Conservation (phyloP, 64 coral and sea anemone genomes). For the Montipora efflorescens region DNA sequence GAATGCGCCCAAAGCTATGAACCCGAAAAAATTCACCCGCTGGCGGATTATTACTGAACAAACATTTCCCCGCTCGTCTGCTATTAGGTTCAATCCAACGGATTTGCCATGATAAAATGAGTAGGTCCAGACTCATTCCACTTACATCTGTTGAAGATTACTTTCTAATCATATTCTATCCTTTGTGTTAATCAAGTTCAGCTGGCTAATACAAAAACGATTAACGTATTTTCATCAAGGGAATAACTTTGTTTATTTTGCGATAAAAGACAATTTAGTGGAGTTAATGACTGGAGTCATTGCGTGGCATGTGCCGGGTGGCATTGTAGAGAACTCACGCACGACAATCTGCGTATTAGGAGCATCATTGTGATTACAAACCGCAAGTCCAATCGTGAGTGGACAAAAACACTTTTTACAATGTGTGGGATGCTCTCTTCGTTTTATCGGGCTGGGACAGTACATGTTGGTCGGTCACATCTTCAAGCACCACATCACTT, state of each 20-base stretch:
- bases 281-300: background rate
- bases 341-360: too few species aligned
- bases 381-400: background rate
- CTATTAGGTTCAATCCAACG: too few species aligned
- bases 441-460: too few species aligned
- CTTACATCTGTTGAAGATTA: background rate
- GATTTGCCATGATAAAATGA: background rate
- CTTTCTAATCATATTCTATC: background rate
- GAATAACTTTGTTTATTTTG: constrained; percentile 35
- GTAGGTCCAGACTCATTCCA: background rate
- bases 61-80: background rate
- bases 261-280: constrained; percentile 1
- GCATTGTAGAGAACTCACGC: background rate
- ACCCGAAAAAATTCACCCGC: background rate
- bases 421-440: too few species aligned
- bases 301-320: background rate
- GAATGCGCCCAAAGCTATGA: too few species aligned
- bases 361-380: background rate
- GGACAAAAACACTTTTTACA: background rate
- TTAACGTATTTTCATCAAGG: constrained; percentile 13
- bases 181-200: background rate
- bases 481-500: too few species aligned
- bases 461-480: too few species aligned
- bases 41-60: background rate
- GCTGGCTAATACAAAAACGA: background rate